Evolutionary conservation across 2,113 vertebrate genomes (phyloP), one percentile per base, ranked within the genome.

Genomic region (Hippolais icterina): DNA sequence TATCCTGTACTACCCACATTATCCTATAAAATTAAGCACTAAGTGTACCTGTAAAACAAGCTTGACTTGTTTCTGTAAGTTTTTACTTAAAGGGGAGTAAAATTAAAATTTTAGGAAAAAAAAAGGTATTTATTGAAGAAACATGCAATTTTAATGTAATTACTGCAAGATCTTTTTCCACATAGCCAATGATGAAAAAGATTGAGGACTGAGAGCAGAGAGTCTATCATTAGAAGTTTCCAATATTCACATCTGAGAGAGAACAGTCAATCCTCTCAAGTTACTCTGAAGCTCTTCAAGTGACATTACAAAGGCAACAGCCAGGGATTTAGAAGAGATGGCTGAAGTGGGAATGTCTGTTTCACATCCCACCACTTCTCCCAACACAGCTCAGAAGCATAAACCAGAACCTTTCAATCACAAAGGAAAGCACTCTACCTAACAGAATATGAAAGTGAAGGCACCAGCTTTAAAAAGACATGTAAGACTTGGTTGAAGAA

Each of bases 251-350:
- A 85, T 64, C 37, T 50, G 28, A 90, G 42, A 77, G 25, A 83
- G 85, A 90, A 85, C 37, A 88, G 31, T 29, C 88, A 88, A 83
- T 35, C 46, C 63, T 94, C 79, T 93, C 75, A 69, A 69, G 68
- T 90, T 86, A 74, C 44, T 92, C 41, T 77, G 90, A 90, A 91
- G 54, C 52, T 90, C 69, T 95, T 95, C 66, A 83, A 76, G 66
- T 65, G 68, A 77, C 59, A 69, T 53, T 90, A 88, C 53, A 76
- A 92, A 93, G 46, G 37, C 79, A 93, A 63, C 27, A 69, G 64
- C 6, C 33, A 64, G 24, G 41, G 78, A 85, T 64, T 79, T 72
- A 46, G 46, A 87, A 81, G 84, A 84, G 74, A 71, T 1, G 10
- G 70, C 29, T 85, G 31, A 91, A 70, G 35, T 29, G 64, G 68